Percentiles rank a stretch among this genome's conserved stretches.
These are phyloP conservation scores for Colinus virginianus DNA, from an alignment of 2,113 vertebrate genomes.

Conservation along the genomic window DNA sequence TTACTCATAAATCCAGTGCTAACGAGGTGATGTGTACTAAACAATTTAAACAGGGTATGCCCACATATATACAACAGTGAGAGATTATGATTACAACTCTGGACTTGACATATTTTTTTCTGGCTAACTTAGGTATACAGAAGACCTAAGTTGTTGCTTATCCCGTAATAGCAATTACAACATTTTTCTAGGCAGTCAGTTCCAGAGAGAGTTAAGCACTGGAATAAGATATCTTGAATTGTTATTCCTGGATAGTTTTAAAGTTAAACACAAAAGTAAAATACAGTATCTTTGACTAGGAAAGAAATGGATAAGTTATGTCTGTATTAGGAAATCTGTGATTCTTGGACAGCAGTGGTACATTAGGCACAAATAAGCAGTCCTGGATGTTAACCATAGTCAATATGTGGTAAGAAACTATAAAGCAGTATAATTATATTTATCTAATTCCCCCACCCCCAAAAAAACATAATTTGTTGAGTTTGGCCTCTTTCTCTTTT, in stretches of 20 bases:
- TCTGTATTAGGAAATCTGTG: slow-evolving; percentile 1
- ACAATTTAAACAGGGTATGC: background rate
- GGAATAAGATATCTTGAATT: background rate
- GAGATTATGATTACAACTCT: background rate
- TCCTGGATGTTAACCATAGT: background rate
- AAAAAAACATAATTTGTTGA: slow-evolving; percentile 1
- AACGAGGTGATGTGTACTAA: background rate
- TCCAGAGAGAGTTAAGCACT: background rate
- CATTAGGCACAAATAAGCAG: slow-evolving; percentile 10
- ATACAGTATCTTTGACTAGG: background rate
- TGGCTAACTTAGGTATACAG: background rate
- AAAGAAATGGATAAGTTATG: background rate
- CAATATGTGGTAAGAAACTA: slow-evolving; percentile 4
- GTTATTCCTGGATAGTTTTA: background rate
- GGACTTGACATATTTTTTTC: background rate
- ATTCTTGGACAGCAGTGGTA: background rate
- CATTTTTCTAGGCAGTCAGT: background rate
- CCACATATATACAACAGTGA: background rate
- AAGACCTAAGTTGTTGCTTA: background rate
- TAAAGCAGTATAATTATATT: slow-evolving; percentile 34
- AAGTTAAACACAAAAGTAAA: background rate
- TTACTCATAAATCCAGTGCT: background rate
- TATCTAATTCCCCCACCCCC: background rate
- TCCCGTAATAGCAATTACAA: background rate
- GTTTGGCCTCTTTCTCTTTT: slow-evolving; percentile 10